A percentile compares a stretch with the other conserved stretches of the same genome.
phyloP scores from a whole-genome alignment of 2,797 vertebrate species.

The Decapterus maruadsi region DNA sequence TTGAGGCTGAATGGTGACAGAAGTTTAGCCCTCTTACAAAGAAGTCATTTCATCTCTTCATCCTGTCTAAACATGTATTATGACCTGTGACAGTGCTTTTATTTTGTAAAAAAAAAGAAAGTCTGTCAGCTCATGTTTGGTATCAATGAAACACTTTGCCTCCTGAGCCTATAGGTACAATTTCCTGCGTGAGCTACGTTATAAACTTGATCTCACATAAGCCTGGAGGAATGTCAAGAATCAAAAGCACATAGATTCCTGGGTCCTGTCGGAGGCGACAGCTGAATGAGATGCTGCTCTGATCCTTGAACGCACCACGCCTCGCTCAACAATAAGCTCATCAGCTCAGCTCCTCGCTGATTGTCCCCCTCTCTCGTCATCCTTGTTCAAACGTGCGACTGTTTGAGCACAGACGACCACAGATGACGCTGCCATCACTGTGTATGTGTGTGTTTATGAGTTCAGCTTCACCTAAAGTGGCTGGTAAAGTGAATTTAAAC shows the following conservation, averaged over 20 bases:
- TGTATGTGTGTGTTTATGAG: conserved; percentile 14
- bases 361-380: background rate
- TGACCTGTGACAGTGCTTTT: background rate
- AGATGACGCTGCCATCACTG: background rate
- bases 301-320: conserved; percentile 16
- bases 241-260: conserved; percentile 51
- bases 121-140: background rate
- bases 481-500: conserved; percentile 12
- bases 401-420: background rate
- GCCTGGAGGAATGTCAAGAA: conserved; percentile 63
- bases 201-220: background rate
- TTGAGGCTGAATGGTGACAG: background rate
- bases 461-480: background rate
- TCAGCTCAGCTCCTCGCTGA: conserved; percentile 11
- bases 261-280: conserved; percentile 56
- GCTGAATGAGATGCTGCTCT: conserved; percentile 64
- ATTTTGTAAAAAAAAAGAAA: background rate
- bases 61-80: background rate
- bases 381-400: too few relatives aligned
- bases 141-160: background rate
- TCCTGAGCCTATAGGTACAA: background rate
- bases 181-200: conserved; percentile 1
- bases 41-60: background rate
- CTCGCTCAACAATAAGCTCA: conserved; percentile 37
- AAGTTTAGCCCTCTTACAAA: background rate